Conservation (phyloP, 2,888 invertebrate species). For the Celastrina argiolus region DNA sequence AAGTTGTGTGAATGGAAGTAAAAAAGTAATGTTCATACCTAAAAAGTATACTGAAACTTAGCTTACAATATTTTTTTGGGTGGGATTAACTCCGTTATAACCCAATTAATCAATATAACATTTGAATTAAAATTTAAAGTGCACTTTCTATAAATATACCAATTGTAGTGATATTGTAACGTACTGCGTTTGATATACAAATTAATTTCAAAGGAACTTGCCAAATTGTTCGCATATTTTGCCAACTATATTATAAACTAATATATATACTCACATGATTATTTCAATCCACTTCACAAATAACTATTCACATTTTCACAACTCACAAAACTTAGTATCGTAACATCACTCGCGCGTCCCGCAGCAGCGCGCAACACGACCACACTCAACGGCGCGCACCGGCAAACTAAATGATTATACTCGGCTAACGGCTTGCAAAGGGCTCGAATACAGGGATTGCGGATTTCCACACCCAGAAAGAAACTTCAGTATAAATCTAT, state of each 20-base stretch:
- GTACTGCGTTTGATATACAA: background rate
- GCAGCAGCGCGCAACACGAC: background rate
- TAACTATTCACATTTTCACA: constrained; percentile 8
- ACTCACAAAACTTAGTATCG: constrained; percentile 5
- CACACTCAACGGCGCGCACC: background rate
- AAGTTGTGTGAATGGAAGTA: no score
- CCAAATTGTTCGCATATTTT: background rate
- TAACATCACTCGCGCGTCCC: background rate
- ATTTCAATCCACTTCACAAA: constrained; percentile 3
- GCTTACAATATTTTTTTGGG: no score
- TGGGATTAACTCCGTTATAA: no score
- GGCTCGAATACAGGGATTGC: background rate
- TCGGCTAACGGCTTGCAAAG: background rate
- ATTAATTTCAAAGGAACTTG: background rate
- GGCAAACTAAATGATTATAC: background rate
- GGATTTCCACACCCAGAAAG: constrained; percentile 1
- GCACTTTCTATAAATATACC: background rate
- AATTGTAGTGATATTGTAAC: background rate
- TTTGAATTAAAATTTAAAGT: no score
- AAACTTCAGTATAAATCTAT: background rate
- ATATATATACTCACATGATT: background rate
- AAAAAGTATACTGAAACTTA: no score
- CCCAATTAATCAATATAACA: no score
- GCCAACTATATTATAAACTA: background rate
- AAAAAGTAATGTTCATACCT: no score